These are phyloP conservation scores for Struthio camelus DNA, from an alignment of 2,113 vertebrate genomes.

Conservation along the genomic window DNA sequence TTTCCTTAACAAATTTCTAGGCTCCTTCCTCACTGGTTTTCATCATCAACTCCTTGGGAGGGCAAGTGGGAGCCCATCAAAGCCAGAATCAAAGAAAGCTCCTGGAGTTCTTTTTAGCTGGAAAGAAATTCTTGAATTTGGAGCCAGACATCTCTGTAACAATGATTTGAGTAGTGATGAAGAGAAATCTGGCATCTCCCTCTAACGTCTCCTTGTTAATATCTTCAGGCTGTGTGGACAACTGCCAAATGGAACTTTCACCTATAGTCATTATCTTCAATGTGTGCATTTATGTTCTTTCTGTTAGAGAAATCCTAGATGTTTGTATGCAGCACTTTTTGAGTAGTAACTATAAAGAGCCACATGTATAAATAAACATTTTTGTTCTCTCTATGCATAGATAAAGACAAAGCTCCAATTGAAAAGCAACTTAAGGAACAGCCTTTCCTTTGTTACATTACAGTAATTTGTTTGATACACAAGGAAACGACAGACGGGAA, in stretches of 20 bases:
- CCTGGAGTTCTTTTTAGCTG: conserved; percentile 59
- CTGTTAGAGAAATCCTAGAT: conserved; percentile 33
- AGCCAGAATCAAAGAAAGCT: conserved; percentile 63
- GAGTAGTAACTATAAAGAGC: conserved; percentile 31
- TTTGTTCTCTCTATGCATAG: conserved; percentile 13
- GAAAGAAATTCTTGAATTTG: conserved; percentile 64
- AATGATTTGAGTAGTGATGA: conserved; percentile 8
- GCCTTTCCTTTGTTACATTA: conserved; percentile 46
- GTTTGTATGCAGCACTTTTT: conserved; percentile 9
- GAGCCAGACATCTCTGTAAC: conserved; percentile 51
- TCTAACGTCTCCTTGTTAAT: conserved; percentile 32
- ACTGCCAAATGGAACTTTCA: conserved; percentile 60
- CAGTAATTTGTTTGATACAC: conserved; percentile 41
- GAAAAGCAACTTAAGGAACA: conserved; percentile 39
- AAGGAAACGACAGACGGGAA: conserved; percentile 28
- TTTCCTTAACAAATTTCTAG: conserved; percentile 34
- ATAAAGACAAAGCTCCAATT: conserved; percentile 13
- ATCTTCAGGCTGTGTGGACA: conserved; percentile 67
- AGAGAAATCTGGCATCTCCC: conserved; percentile 53
- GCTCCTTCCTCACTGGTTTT: conserved; percentile 53
- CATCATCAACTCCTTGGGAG: conserved; percentile 53
- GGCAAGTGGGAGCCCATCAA: conserved; percentile 44
- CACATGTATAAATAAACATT: conserved; percentile 65
- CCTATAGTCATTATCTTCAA: conserved; percentile 46
- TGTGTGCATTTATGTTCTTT: conserved; percentile 11